Base-by-base conservation (phyloP, 2,113 vertebrate genomes). In the Lutjanus erythropterus region DNA sequence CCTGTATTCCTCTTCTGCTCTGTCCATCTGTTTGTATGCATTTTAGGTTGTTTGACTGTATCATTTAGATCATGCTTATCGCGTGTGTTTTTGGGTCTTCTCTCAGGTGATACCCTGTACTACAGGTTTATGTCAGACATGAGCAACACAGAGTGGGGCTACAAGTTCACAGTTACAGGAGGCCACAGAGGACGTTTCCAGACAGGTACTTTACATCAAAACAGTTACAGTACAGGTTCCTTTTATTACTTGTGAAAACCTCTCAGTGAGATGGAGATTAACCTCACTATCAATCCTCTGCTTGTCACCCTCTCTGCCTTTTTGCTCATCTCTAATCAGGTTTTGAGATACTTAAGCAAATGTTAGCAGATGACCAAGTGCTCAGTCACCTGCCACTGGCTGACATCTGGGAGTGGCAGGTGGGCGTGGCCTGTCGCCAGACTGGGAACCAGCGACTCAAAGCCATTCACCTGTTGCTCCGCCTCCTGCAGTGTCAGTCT, bases 81-180 rank as follows among this genome's bases (percentile, higher is more conserved):
- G n/a, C n/a, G 25, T 66, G 37, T 71, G 27, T 44, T 12, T 27
- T 23, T 75, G 56, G 58, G 6, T 88, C n/a, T 41, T 82, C 76
- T 76, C 67, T 0, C 78, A 99, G 97, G 98, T 76, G 98, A 99
- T 56, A 99, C 97, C 0, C 94, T 99, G 11, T 96, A 97, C 90
- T 99, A 97, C 90, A 93, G 95, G 31, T 99, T 99, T 37, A 97
- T 97, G 85, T 98, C 97, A 0, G 98, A 99, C 94, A 98, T 99
- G 97, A 99, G 97, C 91, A 99, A 98, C 94, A 99, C 97, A 0
- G 98, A 99, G 88, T 99, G 98, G 98, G 98, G 98, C 61, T 99
- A 99, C 76, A 99, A 96, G 90, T 99, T 99, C 87, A 97, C 97
- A 1, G 96, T 99, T 44, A 98, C 97, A 0, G 98, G 97, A 2